Conservation (phyloP, 2,797 vertebrate genomes). For the Simalia tracyae region DNA sequence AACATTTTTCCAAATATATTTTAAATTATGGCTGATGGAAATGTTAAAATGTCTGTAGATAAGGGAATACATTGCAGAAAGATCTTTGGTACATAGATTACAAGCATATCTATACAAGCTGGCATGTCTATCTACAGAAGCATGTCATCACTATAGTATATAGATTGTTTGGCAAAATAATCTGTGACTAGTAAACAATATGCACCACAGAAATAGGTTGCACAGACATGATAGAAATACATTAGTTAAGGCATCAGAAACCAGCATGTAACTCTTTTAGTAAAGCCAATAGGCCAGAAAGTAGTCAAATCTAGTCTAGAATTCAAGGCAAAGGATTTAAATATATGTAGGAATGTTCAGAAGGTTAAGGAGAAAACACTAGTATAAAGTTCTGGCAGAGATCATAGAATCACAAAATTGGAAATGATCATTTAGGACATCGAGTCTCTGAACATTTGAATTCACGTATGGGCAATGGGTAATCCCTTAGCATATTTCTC, state of each 20-base stretch:
- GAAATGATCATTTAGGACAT: neutral
- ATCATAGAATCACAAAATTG: neutral
- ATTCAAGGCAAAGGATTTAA: neutral
- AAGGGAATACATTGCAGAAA: neutral
- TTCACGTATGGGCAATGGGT: neutral
- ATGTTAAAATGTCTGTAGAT: neutral
- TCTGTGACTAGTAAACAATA: neutral
- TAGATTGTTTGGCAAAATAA: neutral
- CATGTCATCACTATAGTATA: neutral
- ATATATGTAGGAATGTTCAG: neutral
- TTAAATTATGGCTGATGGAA: neutral
- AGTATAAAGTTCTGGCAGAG: neutral
- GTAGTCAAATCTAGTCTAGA: neutral
- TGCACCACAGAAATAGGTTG: neutral
- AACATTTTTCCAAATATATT: neutral
- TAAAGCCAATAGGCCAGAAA: neutral
- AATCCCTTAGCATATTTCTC: neutral
- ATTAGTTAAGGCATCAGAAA: neutral
- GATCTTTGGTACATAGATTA: neutral
- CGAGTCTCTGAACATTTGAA: neutral
- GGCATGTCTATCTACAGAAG: neutral
- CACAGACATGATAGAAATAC: neutral
- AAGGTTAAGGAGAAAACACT: neutral
- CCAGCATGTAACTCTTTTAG: neutral
- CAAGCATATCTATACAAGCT: neutral